Evolutionary conservation across 2,113 vertebrate species (phyloP).

Genomic region (Podilymbus podiceps): DNA sequence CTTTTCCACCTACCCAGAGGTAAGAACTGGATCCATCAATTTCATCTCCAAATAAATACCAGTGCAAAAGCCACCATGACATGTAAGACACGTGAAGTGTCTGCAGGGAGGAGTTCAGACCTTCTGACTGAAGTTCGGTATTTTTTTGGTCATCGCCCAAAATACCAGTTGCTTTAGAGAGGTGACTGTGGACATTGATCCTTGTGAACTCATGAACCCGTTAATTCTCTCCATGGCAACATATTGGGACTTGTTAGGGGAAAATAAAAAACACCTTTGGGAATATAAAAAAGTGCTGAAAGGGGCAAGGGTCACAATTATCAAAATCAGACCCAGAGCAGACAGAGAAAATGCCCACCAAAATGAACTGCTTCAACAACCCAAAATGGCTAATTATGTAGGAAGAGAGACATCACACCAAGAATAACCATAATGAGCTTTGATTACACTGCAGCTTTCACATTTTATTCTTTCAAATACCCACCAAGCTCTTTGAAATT

Average conservation of each 20-base stretch:
- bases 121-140: background rate
- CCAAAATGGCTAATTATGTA: constrained; percentile 63
- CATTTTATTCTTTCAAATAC: constrained; percentile 72
- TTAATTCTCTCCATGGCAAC: constrained; percentile 63
- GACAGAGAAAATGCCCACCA: background rate
- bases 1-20: background rate
- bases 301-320: constrained; percentile 21
- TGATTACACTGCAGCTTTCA: constrained; percentile 73
- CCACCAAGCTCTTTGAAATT: constrained; percentile 79
- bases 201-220: background rate
- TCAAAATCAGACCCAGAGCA: background rate
- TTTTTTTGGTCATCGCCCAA: background rate
- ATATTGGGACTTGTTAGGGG: background rate
- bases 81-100: background rate
- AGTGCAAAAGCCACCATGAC: background rate
- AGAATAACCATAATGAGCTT: constrained; percentile 81
- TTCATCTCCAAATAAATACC: background rate
- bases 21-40: background rate
- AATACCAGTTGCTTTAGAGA: background rate
- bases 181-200: background rate
- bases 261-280: background rate
- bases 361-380: constrained; percentile 50
- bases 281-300: background rate
- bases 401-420: constrained; percentile 65
- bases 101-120: background rate